A percentile compares a stretch with the other conserved stretches of the same genome.
phyloP scores from a whole-genome alignment of 2,888 invertebrate species.

The Cheilosia soror region DNA sequence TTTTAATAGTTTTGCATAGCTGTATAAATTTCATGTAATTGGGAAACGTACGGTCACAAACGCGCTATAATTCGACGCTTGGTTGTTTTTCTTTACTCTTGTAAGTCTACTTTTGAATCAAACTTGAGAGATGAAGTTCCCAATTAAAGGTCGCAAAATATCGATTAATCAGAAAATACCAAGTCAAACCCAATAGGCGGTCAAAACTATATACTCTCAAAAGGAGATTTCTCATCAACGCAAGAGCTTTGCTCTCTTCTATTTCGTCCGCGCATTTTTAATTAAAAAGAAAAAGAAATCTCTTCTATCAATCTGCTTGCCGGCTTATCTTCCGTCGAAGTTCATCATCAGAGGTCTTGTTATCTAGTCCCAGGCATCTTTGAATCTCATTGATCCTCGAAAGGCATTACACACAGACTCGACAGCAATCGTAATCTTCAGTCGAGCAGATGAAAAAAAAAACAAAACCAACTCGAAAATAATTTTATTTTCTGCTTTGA shows the following conservation, averaged over 20 bases:
- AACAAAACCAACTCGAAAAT: conserved; percentile 36
- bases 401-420: conserved; percentile 29
- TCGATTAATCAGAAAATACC: no score
- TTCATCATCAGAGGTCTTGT: conserved; percentile 69
- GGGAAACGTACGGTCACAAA: no score
- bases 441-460: conserved; percentile 4
- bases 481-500: conserved; percentile 61
- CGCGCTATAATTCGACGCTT: no score
- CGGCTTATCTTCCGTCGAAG: conserved; percentile 57
- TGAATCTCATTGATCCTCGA: conserved; percentile 61
- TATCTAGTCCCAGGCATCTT: conserved; percentile 64
- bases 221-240: conserved; percentile 7
- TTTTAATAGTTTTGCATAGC: no score
- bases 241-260: not conserved
- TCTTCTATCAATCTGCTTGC: conserved; percentile 59
- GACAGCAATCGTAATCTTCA: conserved; percentile 49
- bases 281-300: conserved; percentile 55
- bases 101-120: no score
- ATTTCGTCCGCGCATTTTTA: conserved; percentile 46
- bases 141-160: no score
- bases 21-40: no score
- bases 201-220: not conserved
- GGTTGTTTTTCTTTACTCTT: no score
- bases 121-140: no score
- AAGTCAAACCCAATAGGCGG: no score